Conservation (phyloP, 2,797 vertebrate species). For the Odontamblyopus lacepedii region DNA sequence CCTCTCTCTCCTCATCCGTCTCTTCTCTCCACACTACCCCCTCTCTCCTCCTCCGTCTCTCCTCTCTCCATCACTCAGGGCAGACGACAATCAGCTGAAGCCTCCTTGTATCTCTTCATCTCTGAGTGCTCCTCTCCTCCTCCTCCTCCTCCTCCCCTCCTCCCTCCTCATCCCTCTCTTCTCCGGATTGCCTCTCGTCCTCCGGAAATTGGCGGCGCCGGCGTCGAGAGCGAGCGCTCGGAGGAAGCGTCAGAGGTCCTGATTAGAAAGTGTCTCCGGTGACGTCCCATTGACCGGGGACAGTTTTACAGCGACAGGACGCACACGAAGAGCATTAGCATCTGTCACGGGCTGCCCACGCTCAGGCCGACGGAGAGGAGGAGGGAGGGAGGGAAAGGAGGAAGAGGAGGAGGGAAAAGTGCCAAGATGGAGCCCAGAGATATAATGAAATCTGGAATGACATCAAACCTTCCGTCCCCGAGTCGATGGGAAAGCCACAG, state of each 20-base stretch:
- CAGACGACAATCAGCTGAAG: slow-evolving; percentile 62
- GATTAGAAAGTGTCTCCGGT: slow-evolving; percentile 59
- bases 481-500: too few relatives aligned
- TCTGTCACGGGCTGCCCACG: background rate
- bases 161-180: slow-evolving; percentile 52
- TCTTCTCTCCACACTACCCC: background rate
- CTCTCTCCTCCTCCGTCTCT: background rate
- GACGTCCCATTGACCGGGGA: slow-evolving; percentile 49
- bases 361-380: background rate
- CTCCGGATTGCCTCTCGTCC: slow-evolving; percentile 60
- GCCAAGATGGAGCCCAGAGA: too few relatives aligned
- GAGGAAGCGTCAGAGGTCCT: slow-evolving; percentile 54
- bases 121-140: slow-evolving; percentile 43
- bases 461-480: too few relatives aligned
- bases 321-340: slow-evolving; percentile 8
- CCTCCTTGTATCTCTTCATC: slow-evolving; percentile 52
- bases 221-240: slow-evolving; percentile 55
- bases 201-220: slow-evolving; percentile 58
- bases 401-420: too few relatives aligned
- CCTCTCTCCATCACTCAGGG: slow-evolving; percentile 45
- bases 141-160: background rate
- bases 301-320: slow-evolving; percentile 22
- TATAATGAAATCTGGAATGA: too few relatives aligned
- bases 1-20: background rate
- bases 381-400: too few relatives aligned